phyloP scores from a whole-genome alignment of 1,140 invertebrate species.

The Sesamia nonagrioides region DNA sequence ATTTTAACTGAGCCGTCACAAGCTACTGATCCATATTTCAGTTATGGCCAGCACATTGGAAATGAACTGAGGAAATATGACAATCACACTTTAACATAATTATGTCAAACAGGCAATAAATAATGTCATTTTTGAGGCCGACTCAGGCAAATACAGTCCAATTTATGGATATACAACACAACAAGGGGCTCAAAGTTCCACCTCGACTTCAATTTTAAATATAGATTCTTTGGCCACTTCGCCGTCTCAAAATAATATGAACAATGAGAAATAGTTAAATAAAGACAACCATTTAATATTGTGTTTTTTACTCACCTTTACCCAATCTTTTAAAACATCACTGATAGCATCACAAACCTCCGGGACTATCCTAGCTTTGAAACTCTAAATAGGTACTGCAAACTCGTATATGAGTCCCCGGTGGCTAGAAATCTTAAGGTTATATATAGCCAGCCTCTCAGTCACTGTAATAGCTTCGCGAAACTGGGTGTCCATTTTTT shows the following conservation, averaged over 20 bases:
- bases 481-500: background rate
- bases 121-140: too few relatives aligned
- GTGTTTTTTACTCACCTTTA: background rate
- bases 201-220: too few relatives aligned
- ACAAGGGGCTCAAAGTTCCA: too few relatives aligned
- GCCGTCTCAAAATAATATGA: too few relatives aligned
- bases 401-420: background rate
- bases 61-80: too few relatives aligned
- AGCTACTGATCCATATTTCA: too few relatives aligned
- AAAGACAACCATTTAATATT: background rate
- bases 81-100: too few relatives aligned
- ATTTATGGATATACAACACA: background rate
- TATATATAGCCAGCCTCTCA: background rate
- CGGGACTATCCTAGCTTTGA: background rate
- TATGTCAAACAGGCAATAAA: too few relatives aligned
- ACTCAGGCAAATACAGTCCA: background rate
- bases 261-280: too few relatives aligned
- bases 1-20: too few relatives aligned
- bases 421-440: background rate
- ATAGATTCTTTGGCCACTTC: too few relatives aligned
- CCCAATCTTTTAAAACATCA: conserved; percentile 9
- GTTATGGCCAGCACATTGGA: too few relatives aligned
- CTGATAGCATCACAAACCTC: conserved; percentile 8
- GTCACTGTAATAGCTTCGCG: conserved; percentile 4
- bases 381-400: background rate